A percentile compares a stretch with the other conserved stretches of the same genome.
Conservation (phyloP, 2,113 vertebrate genomes). For the Thalassarche chlororhynchos region DNA sequence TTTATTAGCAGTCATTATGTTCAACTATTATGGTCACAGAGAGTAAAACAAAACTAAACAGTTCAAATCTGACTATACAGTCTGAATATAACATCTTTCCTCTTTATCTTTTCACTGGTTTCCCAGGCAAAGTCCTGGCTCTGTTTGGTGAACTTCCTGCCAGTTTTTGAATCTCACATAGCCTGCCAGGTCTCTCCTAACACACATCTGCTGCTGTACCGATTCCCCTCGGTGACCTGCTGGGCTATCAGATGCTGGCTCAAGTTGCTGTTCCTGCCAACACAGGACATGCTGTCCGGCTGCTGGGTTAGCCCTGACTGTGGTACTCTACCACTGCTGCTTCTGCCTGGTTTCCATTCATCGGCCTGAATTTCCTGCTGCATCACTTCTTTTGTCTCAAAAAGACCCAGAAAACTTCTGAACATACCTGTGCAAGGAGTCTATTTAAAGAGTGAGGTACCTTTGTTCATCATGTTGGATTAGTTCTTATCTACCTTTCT, state of each 20-base stretch:
- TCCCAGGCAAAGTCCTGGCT: background rate
- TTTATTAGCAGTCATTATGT: background rate
- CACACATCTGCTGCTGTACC: constrained; percentile 16
- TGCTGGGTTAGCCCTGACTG: background rate
- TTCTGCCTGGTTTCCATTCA: background rate
- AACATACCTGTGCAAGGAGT: background rate
- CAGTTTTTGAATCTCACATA: background rate
- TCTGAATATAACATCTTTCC: background rate
- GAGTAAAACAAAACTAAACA: background rate
- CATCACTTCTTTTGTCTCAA: background rate
- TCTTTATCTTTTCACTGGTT: background rate
- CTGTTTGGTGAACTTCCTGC: background rate
- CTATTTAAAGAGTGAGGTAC: background rate
- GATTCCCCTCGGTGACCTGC: background rate
- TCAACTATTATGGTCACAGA: background rate
- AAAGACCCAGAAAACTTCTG: background rate
- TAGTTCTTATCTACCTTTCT: background rate
- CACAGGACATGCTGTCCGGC: accelerated
- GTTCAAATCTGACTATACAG: background rate
- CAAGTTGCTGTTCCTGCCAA: background rate
- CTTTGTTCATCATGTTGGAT: background rate
- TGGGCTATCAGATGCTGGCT: constrained; percentile 38
- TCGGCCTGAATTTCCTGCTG: background rate
- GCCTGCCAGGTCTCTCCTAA: background rate
- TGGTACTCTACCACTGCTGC: background rate